phyloP scores from a whole-genome alignment of 2,797 vertebrate genomes.

The Acanthopagrus latus region DNA sequence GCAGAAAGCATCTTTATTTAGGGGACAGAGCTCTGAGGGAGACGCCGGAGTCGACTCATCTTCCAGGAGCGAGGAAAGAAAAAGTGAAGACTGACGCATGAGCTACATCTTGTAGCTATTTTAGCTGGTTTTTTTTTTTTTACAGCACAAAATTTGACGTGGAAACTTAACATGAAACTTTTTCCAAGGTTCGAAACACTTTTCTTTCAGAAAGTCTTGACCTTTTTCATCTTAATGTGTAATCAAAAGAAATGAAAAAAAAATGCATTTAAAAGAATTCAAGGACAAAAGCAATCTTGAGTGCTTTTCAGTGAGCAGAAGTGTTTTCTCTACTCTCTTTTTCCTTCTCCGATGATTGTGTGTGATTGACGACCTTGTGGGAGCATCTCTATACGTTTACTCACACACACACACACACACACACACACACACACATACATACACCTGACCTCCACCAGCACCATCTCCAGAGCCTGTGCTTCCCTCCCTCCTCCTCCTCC shows the following conservation, averaged over 20 bases:
- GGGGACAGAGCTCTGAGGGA: neutral
- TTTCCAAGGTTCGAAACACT: constrained; percentile 32
- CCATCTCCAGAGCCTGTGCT: constrained; percentile 47
- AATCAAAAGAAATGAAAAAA: constrained; percentile 19
- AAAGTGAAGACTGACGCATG: no score
- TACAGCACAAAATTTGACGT: neutral
- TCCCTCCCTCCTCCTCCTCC: constrained; percentile 56
- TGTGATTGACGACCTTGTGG: constrained; percentile 65
- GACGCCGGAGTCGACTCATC: no score
- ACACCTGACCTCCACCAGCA: constrained; percentile 63
- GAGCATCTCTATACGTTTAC: constrained; percentile 46
- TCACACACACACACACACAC: constrained; percentile 31
- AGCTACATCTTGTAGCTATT: no score
- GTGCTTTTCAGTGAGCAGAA: neutral
- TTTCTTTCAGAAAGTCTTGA: neutral
- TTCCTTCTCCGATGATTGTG: constrained; percentile 29
- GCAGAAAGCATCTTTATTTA: neutral
- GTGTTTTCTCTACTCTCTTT: neutral
- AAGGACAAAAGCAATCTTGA: constrained; percentile 25
- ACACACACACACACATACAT: constrained; percentile 35
- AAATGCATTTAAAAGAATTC: constrained; percentile 6
- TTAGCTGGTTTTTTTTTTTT: neutral
- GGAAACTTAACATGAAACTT: neutral
- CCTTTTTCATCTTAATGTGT: neutral
- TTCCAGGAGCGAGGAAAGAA: no score